Conservation (phyloP, 2,888 invertebrate species). For the Taenaris catops region DNA sequence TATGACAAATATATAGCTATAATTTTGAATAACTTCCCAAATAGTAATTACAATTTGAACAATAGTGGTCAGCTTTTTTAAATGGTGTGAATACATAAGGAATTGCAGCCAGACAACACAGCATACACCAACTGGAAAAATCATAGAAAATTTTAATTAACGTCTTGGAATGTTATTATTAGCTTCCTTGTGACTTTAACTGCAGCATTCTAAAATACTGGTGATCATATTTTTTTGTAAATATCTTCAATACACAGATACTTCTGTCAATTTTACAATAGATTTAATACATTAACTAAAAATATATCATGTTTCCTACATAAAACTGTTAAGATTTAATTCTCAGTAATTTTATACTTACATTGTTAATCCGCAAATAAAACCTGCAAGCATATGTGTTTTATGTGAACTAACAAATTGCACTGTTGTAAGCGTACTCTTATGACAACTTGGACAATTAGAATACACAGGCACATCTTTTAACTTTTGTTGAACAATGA, state of each 20-base stretch:
- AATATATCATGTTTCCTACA: too few relatives aligned
- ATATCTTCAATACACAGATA: too few relatives aligned
- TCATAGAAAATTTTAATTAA: conserved; percentile 1
- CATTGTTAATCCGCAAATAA: conserved; percentile 61
- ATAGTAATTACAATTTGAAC: conserved; percentile 54
- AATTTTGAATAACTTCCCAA: conserved; percentile 54
- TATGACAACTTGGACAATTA: conserved; percentile 50
- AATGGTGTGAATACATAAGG: conserved; percentile 53
- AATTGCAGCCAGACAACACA: conserved; percentile 61
- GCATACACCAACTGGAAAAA: conserved; percentile 61
- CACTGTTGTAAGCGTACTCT: conserved; percentile 52
- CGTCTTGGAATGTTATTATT: too few relatives aligned
- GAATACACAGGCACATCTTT: conserved; percentile 44
- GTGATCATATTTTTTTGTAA: too few relatives aligned
- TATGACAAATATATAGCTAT: conserved; percentile 3
- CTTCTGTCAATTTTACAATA: too few relatives aligned
- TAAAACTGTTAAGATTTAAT: too few relatives aligned
- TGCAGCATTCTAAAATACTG: too few relatives aligned
- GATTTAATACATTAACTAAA: too few relatives aligned
- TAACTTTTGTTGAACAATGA: conserved; percentile 45
- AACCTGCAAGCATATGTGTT: conserved; percentile 66
- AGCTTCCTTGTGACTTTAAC: too few relatives aligned
- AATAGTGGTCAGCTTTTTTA: conserved; percentile 60
- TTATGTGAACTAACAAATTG: conserved; percentile 53
- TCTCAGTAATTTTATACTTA: conserved; percentile 39